A percentile compares a stretch with the other conserved stretches of the same genome.
These are phyloP conservation scores for Tetramorium alpestre DNA, from an alignment of 1,140 invertebrate genomes.

Conservation along the genomic window DNA sequence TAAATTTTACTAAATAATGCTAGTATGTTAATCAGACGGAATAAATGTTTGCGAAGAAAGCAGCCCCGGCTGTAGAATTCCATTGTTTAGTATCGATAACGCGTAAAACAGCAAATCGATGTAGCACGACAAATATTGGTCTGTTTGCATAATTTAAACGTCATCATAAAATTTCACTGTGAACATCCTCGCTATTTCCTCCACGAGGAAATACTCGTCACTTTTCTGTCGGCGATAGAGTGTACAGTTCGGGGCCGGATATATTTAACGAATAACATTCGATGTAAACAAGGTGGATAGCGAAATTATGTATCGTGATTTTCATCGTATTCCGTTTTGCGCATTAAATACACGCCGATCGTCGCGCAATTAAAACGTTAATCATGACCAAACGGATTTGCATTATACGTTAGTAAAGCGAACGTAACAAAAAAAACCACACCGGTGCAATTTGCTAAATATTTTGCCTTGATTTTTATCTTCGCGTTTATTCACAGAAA, in stretches of 20 bases:
- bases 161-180: constrained; percentile 58
- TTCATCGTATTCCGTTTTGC: not conserved
- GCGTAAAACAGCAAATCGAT: constrained; percentile 55
- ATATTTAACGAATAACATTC: constrained; percentile 30
- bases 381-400: not conserved
- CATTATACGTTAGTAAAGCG: not conserved
- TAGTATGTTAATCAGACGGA: constrained; percentile 38
- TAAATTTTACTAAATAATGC: constrained; percentile 41
- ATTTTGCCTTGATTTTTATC: constrained; percentile 15
- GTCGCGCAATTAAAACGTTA: constrained; percentile 35
- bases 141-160: constrained; percentile 66
- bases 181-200: constrained; percentile 58
- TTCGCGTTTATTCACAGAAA: not conserved
- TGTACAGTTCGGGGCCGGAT: not conserved
- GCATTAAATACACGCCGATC: constrained; percentile 9
- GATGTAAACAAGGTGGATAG: constrained; percentile 26
- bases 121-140: constrained; percentile 42
- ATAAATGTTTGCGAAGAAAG: constrained; percentile 33
- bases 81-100: constrained; percentile 55
- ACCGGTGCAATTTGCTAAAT: not conserved
- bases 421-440: not conserved
- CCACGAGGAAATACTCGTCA: constrained; percentile 27
- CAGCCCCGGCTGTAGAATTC: constrained; percentile 13
- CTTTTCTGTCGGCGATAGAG: constrained; percentile 14
- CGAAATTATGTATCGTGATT: constrained; percentile 39